Evolutionary conservation across 2,113 vertebrate genomes (phyloP).

Genomic region (Pelvicachromis taeniatus): DNA sequence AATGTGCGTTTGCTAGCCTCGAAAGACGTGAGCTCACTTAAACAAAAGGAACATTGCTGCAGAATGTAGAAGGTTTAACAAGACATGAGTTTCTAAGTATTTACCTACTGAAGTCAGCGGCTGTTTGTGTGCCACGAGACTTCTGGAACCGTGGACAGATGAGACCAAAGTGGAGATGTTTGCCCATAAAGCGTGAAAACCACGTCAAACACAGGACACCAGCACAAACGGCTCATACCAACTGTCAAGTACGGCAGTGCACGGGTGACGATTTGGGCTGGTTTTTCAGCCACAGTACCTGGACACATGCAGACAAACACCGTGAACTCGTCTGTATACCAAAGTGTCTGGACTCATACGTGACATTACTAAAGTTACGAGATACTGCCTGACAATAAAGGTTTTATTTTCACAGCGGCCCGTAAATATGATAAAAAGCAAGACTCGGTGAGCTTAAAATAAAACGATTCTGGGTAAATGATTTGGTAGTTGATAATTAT

Average conservation of each 20-base stretch:
- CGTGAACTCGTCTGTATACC: not conserved
- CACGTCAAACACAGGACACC: not conserved
- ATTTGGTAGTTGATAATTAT: not conserved
- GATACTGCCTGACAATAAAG: not conserved
- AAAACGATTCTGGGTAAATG: too few species aligned
- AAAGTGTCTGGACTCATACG: not conserved
- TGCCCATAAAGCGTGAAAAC: not conserved
- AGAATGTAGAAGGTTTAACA: not conserved
- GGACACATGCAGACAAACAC: not conserved
- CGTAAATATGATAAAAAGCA: not conserved
- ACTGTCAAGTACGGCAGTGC: fast-evolving
- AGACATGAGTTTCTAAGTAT: fast-evolving
- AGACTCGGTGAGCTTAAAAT: not conserved
- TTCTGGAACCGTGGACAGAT: not conserved
- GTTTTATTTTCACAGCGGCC: fast-evolving
- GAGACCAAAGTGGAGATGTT: not conserved
- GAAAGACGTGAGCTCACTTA: fast-evolving
- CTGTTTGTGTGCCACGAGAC: not conserved
- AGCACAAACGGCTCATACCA: not conserved
- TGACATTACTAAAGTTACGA: not conserved
- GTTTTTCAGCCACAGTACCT: not conserved
- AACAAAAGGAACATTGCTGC: not conserved
- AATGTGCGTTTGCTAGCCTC: not conserved
- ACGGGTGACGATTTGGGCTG: not conserved
- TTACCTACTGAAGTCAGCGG: not conserved